Evolutionary conservation across 1,140 invertebrate genomes (phyloP).

Genomic region (Leptinotarsa undecemlineata): DNA sequence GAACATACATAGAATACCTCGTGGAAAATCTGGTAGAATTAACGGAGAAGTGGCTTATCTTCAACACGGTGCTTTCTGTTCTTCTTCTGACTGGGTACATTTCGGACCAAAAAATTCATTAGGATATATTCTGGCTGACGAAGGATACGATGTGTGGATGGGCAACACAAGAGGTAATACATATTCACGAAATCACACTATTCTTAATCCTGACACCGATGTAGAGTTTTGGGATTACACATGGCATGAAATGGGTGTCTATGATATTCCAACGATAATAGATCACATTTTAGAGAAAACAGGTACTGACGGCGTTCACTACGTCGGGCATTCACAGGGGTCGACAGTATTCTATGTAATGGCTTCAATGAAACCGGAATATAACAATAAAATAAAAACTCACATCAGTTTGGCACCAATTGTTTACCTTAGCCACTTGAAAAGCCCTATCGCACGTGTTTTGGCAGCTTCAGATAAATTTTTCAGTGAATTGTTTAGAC

Average conservation of each 20-base stretch:
- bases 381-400: constrained; percentile 66
- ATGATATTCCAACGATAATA: constrained; percentile 71
- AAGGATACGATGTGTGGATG: constrained; percentile 77
- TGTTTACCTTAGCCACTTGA: constrained; percentile 59
- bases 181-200: constrained; percentile 60
- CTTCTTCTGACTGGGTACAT: constrained; percentile 69
- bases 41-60: constrained; percentile 60
- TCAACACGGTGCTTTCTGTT: constrained; percentile 72
- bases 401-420: constrained; percentile 73
- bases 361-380: constrained; percentile 61
- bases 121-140: constrained; percentile 68
- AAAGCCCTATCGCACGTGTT: constrained; percentile 57
- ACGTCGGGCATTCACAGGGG: constrained; percentile 62
- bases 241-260: constrained; percentile 67
- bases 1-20: constrained; percentile 44
- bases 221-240: constrained; percentile 68
- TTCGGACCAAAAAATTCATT: constrained; percentile 65
- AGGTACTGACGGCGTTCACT: constrained; percentile 57
- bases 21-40: constrained; percentile 45
- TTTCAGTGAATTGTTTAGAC: constrained; percentile 11
- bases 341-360: constrained; percentile 61
- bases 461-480: constrained; percentile 30
- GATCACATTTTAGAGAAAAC: constrained; percentile 59
- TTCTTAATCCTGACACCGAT: constrained; percentile 54
- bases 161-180: constrained; percentile 69